These are phyloP conservation scores for Artibeus lituratus DNA, from an alignment of 2,797 vertebrate species.

Conservation along the genomic window DNA sequence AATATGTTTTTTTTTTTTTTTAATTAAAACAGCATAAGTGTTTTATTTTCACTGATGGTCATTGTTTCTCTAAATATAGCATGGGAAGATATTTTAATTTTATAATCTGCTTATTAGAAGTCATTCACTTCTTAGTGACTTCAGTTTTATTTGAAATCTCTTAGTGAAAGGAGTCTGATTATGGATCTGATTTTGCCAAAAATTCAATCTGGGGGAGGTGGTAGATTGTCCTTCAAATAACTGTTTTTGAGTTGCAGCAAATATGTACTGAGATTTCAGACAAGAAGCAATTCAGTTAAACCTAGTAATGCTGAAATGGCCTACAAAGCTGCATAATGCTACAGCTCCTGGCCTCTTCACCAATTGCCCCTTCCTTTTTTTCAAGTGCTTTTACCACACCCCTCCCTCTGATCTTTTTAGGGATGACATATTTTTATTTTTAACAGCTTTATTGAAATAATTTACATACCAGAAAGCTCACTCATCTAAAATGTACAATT, in stretches of 20 bases:
- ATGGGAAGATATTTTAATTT: not conserved
- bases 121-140: not conserved
- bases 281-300: not conserved
- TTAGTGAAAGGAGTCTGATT: not conserved
- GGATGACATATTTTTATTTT: not conserved
- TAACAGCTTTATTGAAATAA: not conserved
- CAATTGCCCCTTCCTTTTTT: not conserved
- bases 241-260: not conserved
- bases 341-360: not conserved
- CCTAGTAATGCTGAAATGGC: not conserved
- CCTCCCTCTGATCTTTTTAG: not conserved
- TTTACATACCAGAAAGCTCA: not conserved
- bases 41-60: not conserved
- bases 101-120: constrained; percentile 9
- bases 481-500: not conserved
- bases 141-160: not conserved
- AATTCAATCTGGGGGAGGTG: not conserved
- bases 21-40: not conserved
- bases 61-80: constrained; percentile 27
- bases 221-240: not conserved
- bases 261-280: not conserved
- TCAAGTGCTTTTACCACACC: not conserved
- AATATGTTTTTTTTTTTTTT: not conserved
- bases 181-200: not conserved
- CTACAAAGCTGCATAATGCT: not conserved